Conservation (phyloP, 92 coral and sea anemone genomes). For the Zoanthus sansibaricus region DNA sequence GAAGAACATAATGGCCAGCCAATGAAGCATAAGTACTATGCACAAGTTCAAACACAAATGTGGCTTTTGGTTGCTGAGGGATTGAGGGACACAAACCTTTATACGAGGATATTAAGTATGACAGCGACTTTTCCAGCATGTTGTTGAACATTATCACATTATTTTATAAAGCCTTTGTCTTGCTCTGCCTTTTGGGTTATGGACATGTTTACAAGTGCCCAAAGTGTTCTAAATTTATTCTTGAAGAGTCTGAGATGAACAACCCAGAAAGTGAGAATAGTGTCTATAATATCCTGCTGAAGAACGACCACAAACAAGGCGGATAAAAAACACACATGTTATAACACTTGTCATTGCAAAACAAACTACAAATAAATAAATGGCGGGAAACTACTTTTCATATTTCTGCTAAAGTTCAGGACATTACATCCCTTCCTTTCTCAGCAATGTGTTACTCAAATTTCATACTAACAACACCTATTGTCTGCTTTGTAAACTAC, state of each 20-base stretch:
- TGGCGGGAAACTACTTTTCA: no score
- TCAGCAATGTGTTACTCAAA: no score
- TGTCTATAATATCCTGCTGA: background rate
- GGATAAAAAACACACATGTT: no score
- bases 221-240: background rate
- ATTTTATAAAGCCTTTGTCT: background rate
- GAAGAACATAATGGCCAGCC: background rate
- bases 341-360: no score
- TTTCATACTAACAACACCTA: no score
- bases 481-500: no score
- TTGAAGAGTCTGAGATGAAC: background rate
- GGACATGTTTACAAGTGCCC: background rate
- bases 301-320: no score
- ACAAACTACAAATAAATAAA: no score
- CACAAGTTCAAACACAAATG: background rate
- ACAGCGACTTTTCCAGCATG: no score
- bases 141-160: no score
- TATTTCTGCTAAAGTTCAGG: no score
- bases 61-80: background rate
- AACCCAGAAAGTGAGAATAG: background rate
- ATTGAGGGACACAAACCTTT: background rate
- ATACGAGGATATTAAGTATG: background rate
- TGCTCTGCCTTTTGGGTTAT: conserved; percentile 1
- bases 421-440: no score
- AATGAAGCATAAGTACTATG: background rate